These are phyloP conservation scores for Agrotis puta DNA, from an alignment of 2,888 invertebrate species.

Conservation along the genomic window DNA sequence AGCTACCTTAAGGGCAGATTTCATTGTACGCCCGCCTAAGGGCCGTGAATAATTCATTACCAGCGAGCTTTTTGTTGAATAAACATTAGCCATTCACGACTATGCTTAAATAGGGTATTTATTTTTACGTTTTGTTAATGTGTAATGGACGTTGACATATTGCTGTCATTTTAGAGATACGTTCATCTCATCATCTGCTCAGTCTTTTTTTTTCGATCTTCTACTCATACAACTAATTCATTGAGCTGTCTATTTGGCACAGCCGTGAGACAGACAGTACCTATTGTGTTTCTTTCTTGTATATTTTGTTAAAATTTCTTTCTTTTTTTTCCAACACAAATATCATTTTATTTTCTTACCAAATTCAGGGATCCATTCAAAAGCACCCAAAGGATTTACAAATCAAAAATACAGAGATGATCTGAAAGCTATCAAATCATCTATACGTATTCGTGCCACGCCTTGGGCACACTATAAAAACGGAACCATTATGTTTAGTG, in stretches of 20 bases:
- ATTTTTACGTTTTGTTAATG: constrained; percentile 60
- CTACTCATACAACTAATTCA: no score
- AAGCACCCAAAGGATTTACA: not conserved
- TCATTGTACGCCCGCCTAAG: constrained; percentile 74
- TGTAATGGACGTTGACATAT: constrained; percentile 18
- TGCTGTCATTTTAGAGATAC: not conserved
- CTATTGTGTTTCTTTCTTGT: not conserved
- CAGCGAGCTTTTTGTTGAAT: constrained; percentile 74
- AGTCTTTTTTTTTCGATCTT: not conserved
- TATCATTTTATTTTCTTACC: not conserved
- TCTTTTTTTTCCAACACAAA: no score
- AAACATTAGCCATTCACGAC: constrained; percentile 72
- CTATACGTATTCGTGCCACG: constrained; percentile 22
- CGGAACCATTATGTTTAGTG: constrained; percentile 49
- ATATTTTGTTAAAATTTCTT: not conserved
- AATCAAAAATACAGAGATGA: constrained; percentile 8
- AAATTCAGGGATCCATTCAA: not conserved
- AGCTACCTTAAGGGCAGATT: constrained; percentile 73
- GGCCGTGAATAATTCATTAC: constrained; percentile 77
- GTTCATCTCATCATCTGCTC: not conserved
- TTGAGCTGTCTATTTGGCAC: no score
- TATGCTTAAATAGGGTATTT: constrained; percentile 63
- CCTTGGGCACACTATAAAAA: constrained; percentile 37
- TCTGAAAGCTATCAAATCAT: constrained; percentile 16
- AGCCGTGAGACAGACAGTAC: no score